Evolutionary conservation across 1,140 invertebrate species (phyloP), one percentile per base, ranked within the genome.

Genomic region (Anastrepha obliqua): DNA sequence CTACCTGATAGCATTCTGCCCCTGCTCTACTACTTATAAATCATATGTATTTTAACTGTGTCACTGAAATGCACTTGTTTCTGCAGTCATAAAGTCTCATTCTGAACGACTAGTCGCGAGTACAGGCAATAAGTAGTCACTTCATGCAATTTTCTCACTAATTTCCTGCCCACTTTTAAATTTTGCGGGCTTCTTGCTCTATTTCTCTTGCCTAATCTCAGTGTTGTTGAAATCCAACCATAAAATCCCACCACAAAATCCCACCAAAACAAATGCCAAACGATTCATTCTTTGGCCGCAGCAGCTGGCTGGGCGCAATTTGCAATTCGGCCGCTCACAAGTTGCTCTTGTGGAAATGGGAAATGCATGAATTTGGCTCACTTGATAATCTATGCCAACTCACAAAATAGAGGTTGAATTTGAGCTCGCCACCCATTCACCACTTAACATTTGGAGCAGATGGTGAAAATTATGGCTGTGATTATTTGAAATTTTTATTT

Each of bases 211-310:
- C 6, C n/a, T 13, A 3, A 3, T 17, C 44, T 51, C 13, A n/a
- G 17, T 2, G 44, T 42, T 55, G n/a, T n/a, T 20, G 9, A 6
- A 9, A 55, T 29, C 44, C 29, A 29, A 29, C 29, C 29, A 29
- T 29, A 29, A 29, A 29, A 29, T 58, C 17, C 42, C 20, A 81
- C 74, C 74, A 55, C 47, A 20, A 81, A 81, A 81, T 81, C 74
- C 20, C 74, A 81, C 74, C 74, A 81, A 81, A 81, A 81, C 74
- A 55, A 81, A 13, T 81, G 74, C 29, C 74, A 81, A 81, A 51
- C 44, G 74, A 51, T 81, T 55, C 55, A 17, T 81, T 42, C 17
- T 55, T 29, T 81, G 44, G 47, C 47, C 47, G 9, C 8, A 51
- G 47, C 42, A 42, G 15, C 17, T 81, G 44, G 74, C 29, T 55